phyloP scores from a whole-genome alignment of 2,113 vertebrate species.

The Edolisoma coerulescens region DNA sequence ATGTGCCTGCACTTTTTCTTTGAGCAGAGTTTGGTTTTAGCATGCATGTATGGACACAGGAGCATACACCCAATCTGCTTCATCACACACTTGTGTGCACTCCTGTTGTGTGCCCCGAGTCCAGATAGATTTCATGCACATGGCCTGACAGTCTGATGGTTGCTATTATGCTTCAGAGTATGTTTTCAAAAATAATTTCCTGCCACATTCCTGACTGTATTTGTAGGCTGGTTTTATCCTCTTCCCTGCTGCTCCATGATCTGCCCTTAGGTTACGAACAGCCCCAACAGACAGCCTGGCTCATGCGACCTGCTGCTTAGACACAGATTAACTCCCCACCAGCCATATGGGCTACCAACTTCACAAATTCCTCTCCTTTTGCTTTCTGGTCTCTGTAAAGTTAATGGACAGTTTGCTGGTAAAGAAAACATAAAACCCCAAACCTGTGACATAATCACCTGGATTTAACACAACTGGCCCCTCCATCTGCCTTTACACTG shows the following conservation, averaged over 20 bases:
- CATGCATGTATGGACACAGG: neutral
- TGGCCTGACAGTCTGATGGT: conserved; percentile 50
- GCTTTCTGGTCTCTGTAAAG: conserved; percentile 61
- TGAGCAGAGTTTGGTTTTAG: neutral
- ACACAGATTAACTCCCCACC: conserved; percentile 76
- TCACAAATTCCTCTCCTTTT: conserved; percentile 79
- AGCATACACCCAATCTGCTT: neutral
- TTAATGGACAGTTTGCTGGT: conserved; percentile 67
- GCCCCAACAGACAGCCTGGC: conserved; percentile 80
- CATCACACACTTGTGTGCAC: neutral
- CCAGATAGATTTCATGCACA: conserved; percentile 28
- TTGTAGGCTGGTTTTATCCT: conserved; percentile 75
- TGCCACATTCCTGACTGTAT: conserved; percentile 82
- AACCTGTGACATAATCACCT: conserved; percentile 71
- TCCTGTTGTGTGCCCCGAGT: neutral
- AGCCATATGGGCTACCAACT: conserved; percentile 79
- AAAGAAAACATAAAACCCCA: neutral
- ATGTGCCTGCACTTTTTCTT: neutral
- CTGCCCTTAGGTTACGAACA: conserved; percentile 80
- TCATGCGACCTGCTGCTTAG: conserved; percentile 77
- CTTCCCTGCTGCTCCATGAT: conserved; percentile 81
- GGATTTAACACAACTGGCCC: conserved; percentile 45
- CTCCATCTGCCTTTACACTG: conserved; percentile 69
- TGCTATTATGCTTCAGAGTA: conserved; percentile 69
- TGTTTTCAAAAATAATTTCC: conserved; percentile 81